These are phyloP conservation scores for Ispidina lecontei DNA, from an alignment of 2,797 vertebrate genomes.

Conservation along the genomic window DNA sequence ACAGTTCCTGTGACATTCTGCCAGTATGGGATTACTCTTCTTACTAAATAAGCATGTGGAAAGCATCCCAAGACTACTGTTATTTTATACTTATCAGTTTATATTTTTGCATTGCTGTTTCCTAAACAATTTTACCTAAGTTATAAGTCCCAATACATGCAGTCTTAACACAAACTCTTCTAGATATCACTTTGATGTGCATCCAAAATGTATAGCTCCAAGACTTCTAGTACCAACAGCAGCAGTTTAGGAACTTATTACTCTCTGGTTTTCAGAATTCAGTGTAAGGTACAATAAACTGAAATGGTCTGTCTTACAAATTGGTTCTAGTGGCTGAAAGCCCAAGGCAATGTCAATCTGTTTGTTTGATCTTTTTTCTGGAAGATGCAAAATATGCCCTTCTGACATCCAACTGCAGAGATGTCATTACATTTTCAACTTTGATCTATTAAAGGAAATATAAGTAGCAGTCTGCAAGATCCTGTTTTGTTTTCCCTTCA, in stretches of 20 bases:
- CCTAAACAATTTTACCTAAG: neutral
- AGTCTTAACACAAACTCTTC: neutral
- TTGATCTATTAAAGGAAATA: constrained; percentile 52
- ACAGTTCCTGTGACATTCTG: constrained; percentile 9
- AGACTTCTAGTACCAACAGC: neutral
- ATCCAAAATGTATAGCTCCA: neutral
- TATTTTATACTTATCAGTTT: neutral
- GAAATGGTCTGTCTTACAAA: constrained; percentile 12
- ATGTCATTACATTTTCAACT: constrained; percentile 47
- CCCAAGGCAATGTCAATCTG: constrained; percentile 8
- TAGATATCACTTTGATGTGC: neutral
- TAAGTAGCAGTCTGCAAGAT: constrained; percentile 22
- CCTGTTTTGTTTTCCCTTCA: neutral
- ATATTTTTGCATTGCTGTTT: neutral
- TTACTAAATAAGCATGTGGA: neutral
- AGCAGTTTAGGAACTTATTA: neutral
- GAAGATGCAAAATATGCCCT: constrained; percentile 22
- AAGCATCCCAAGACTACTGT: neutral
- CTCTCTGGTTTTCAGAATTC: neutral
- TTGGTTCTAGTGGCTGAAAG: constrained; percentile 12
- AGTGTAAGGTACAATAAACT: neutral
- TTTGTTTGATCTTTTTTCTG: constrained; percentile 27
- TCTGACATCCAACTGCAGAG: constrained; percentile 28
- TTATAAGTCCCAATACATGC: neutral
- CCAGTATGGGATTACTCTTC: neutral